These are phyloP conservation scores for Drosophila teissieri DNA, from an alignment of 1,140 invertebrate species.

Conservation along the genomic window DNA sequence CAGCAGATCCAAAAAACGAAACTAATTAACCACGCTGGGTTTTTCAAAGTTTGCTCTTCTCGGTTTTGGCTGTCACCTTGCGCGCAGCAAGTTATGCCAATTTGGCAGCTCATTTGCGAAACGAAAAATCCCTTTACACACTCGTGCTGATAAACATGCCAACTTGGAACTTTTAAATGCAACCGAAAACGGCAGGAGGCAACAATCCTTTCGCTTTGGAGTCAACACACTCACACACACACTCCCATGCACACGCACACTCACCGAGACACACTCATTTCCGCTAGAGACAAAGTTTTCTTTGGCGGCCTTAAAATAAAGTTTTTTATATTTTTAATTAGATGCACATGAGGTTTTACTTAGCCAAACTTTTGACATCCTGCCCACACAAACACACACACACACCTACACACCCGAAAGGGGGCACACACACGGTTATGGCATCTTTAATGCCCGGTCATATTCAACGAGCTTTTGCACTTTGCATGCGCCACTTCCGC, in stretches of 20 bases:
- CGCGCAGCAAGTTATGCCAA: conserved; percentile 67
- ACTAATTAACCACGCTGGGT: conserved; percentile 67
- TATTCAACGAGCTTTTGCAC: conserved; percentile 61
- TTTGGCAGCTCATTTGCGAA: conserved; percentile 73
- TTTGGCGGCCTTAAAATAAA: conserved; percentile 81
- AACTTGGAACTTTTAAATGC: conserved; percentile 64
- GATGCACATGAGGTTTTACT: conserved; percentile 82
- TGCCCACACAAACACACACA: conserved; percentile 12
- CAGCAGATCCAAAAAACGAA: conserved; percentile 5
- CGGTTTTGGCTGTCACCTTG: conserved; percentile 21
- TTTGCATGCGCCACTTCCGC: conserved; percentile 41
- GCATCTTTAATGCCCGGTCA: conserved; percentile 72
- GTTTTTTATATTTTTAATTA: conserved; percentile 83
- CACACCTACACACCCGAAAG: background rate
- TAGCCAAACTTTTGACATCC: conserved; percentile 75
- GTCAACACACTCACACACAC: conserved; percentile 2
- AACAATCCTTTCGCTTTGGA: conserved; percentile 51
- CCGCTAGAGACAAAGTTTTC: conserved; percentile 77
- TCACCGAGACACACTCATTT: conserved; percentile 38
- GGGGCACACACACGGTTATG: conserved; percentile 54
- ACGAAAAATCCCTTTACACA: conserved; percentile 54
- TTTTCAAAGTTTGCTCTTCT: conserved; percentile 11
- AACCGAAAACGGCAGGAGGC: conserved; percentile 41
- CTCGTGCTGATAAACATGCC: conserved; percentile 75
- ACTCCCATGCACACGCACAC: conserved; percentile 9